Evolutionary conservation across 2,797 vertebrate species (phyloP).

Genomic region (Cynopterus sphinx): DNA sequence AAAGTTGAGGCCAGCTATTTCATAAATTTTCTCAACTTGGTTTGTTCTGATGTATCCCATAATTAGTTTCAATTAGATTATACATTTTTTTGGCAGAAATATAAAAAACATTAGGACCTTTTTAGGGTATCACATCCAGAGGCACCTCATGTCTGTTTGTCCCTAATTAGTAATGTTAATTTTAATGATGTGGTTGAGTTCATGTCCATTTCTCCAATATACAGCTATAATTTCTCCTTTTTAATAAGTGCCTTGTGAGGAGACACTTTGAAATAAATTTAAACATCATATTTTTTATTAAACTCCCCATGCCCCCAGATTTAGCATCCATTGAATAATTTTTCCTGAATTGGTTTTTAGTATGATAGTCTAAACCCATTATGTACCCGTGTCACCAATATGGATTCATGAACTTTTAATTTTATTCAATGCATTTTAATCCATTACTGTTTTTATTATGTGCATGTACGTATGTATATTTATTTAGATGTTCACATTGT

Average conservation of each 20-base stretch:
- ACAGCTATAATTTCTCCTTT: not conserved
- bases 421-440: not conserved
- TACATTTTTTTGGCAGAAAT: not conserved
- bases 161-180: not conserved
- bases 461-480: not conserved
- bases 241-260: not conserved
- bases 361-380: not conserved
- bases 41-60: not conserved
- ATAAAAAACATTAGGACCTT: not conserved
- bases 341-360: not conserved
- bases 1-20: not conserved
- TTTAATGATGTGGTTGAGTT: not conserved
- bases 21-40: not conserved
- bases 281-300: not conserved
- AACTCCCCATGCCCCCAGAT: not conserved
- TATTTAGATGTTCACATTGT: not conserved
- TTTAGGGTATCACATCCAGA: not conserved
- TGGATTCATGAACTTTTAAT: not conserved
- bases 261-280: not conserved
- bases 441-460: not conserved
- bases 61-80: not conserved
- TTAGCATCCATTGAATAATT: not conserved
- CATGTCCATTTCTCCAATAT: not conserved
- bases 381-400: not conserved
- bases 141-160: not conserved